Evolutionary conservation across 2,797 vertebrate genomes (phyloP).

Genomic region (Cyclopterus lumpus): DNA sequence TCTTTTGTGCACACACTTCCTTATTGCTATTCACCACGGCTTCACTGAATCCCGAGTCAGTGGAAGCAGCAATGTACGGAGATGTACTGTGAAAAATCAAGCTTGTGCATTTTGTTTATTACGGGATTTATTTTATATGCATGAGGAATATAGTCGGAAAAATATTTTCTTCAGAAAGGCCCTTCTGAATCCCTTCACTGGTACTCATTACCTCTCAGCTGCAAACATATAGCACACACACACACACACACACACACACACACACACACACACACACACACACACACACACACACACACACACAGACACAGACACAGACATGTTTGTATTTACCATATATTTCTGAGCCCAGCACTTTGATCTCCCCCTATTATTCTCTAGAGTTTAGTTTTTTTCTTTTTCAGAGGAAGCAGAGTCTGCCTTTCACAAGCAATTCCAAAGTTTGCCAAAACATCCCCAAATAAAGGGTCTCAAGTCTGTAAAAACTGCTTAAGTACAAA

Average conservation of each 20-base stretch:
- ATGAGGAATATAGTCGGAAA: slow-evolving; percentile 44
- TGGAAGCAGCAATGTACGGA: slow-evolving; percentile 24
- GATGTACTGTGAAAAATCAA: slow-evolving; percentile 45
- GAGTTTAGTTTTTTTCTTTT: slow-evolving; percentile 38
- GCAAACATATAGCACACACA: slow-evolving; percentile 41
- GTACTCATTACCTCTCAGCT: slow-evolving; percentile 52
- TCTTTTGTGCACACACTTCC: slow-evolving; percentile 52
- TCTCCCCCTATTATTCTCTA: slow-evolving; percentile 49
- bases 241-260: background rate
- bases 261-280: slow-evolving; percentile 13
- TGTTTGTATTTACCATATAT: slow-evolving; percentile 54
- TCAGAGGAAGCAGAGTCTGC: slow-evolving; percentile 38
- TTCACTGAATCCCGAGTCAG: slow-evolving; percentile 53
- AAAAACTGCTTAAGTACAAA: slow-evolving; percentile 54
- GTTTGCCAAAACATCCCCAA: slow-evolving; percentile 65
- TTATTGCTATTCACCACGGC: slow-evolving; percentile 55
- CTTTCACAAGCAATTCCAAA: slow-evolving; percentile 59
- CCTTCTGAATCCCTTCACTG: slow-evolving; percentile 54
- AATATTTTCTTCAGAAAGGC: slow-evolving; percentile 56
- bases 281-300: slow-evolving; percentile 12
- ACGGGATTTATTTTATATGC: slow-evolving; percentile 28
- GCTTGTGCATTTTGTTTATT: slow-evolving; percentile 26
- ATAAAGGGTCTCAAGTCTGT: slow-evolving; percentile 50
- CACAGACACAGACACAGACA: background rate
- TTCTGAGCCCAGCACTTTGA: slow-evolving; percentile 47